A percentile compares a stretch with the other conserved stretches of the same genome.
These are phyloP conservation scores for Paramuricea clavata DNA, from an alignment of 92 coral and sea anemone genomes.

Conservation along the genomic window DNA sequence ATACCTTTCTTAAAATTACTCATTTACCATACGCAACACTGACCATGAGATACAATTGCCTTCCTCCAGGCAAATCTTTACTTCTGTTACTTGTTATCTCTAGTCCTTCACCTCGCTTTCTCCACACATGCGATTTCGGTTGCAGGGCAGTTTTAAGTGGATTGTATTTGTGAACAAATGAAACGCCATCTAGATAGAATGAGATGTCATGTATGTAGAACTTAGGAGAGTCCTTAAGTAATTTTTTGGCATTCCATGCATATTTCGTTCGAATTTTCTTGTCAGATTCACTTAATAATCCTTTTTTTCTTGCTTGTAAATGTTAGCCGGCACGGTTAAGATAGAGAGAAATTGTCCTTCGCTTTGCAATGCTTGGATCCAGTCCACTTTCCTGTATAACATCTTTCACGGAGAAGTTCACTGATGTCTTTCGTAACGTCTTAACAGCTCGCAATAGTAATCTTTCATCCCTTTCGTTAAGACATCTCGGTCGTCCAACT, in stretches of 20 bases:
- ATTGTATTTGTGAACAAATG: conserved; percentile 56
- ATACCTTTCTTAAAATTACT: conserved; percentile 38
- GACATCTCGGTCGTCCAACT: conserved; percentile 36
- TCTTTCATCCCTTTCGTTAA: conserved; percentile 17
- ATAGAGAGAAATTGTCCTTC: conserved; percentile 41
- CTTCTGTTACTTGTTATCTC: conserved; percentile 60
- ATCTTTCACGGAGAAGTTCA: conserved; percentile 63
- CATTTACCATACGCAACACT: conserved; percentile 63
- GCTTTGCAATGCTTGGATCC: neutral
- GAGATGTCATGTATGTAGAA: conserved; percentile 58
- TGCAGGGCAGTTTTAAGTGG: conserved; percentile 39
- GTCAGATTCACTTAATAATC: neutral
- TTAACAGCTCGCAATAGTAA: conserved; percentile 20
- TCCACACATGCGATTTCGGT: conserved; percentile 61
- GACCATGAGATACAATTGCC: conserved; percentile 64
- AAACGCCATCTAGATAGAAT: conserved; percentile 60
- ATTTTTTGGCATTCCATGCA: conserved; percentile 49
- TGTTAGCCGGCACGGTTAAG: conserved; percentile 36
- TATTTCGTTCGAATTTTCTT: conserved; percentile 25
- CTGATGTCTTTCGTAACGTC: too few relatives aligned
- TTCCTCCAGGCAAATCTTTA: conserved; percentile 73
- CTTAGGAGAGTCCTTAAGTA: conserved; percentile 21
- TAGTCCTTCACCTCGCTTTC: conserved; percentile 67
- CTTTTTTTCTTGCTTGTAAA: conserved; percentile 45
- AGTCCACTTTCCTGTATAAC: conserved; percentile 40